phyloP scores from a whole-genome alignment of 2,113 vertebrate species.

The Archilochus colubris region DNA sequence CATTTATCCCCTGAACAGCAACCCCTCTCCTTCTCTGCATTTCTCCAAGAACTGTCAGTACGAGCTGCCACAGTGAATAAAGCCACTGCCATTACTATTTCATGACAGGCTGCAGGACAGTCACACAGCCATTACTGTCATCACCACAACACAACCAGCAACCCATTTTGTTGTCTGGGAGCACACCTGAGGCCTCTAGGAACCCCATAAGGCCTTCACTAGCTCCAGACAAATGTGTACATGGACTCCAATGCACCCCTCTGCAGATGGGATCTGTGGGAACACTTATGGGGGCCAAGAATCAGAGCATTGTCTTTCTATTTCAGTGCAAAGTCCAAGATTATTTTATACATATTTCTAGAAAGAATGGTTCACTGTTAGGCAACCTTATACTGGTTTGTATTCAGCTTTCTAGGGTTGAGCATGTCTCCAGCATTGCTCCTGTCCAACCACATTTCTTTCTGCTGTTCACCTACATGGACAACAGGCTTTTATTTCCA shows the following conservation, averaged over 20 bases:
- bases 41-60: neutral
- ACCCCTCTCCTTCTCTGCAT: neutral
- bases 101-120: neutral
- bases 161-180: fast-evolving
- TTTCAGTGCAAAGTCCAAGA: neutral
- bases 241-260: neutral
- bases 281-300: fast-evolving
- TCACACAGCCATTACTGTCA: neutral
- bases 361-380: neutral
- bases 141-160: fast-evolving
- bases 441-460: neutral
- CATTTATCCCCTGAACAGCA: fast-evolving
- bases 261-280: neutral
- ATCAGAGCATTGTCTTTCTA: neutral
- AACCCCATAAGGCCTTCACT: neutral
- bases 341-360: neutral
- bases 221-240: neutral
- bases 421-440: neutral
- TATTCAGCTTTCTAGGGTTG: neutral
- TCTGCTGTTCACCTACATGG: neutral
- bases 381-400: neutral
- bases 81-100: neutral
- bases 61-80: neutral
- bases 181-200: fast-evolving
- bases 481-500: neutral